phyloP scores from a whole-genome alignment of 2,888 invertebrate species.

The Drosophila anomelani region DNA sequence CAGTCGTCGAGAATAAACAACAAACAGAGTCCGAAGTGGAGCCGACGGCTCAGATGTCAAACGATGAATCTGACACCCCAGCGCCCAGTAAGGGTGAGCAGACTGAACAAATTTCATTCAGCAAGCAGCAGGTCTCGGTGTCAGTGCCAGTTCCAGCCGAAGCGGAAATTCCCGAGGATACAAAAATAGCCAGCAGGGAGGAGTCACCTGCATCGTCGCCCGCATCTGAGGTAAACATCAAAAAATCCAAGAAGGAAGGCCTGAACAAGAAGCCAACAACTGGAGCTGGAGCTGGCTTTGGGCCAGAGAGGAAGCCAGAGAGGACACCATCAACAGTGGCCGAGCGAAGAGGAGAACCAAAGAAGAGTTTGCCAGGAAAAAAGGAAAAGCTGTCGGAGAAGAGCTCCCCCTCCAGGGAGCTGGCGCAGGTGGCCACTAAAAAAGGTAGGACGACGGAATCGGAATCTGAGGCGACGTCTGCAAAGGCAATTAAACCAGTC shows the following conservation, averaged over 20 bases:
- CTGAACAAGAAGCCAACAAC: neutral
- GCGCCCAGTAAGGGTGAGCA: neutral
- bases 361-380: neutral
- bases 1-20: neutral
- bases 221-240: neutral
- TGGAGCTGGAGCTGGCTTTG: neutral
- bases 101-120: neutral
- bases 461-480: neutral
- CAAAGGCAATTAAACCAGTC: neutral
- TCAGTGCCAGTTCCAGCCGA: no score
- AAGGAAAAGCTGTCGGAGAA: neutral
- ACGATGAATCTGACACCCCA: neutral
- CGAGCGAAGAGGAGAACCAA: neutral
- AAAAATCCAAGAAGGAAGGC: neutral
- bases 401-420: neutral
- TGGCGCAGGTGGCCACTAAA: neutral
- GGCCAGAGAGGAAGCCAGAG: neutral
- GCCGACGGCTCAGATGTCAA: slow-evolving; percentile 4
- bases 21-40: neutral
- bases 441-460: neutral
- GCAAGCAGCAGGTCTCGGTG: neutral
- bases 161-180: neutral
- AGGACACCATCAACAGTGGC: neutral
- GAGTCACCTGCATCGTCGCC: neutral
- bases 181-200: neutral